These are phyloP conservation scores for Mesembrinibis cayennensis DNA, from an alignment of 2,113 vertebrate genomes.

Conservation along the genomic window DNA sequence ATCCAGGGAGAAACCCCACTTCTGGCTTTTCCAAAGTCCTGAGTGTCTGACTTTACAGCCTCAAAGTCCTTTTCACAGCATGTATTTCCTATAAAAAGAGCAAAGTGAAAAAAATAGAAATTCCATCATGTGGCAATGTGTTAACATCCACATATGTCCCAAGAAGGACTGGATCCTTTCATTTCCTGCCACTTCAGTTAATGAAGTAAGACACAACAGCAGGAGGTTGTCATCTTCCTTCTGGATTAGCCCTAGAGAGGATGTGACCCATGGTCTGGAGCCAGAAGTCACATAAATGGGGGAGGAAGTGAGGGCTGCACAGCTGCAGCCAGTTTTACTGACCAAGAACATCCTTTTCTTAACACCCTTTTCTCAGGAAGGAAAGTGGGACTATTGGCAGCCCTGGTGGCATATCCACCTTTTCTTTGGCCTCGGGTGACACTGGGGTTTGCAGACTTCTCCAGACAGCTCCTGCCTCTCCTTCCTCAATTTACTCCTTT, in stretches of 20 bases:
- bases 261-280: slow-evolving; percentile 50
- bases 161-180: slow-evolving; percentile 58
- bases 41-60: slow-evolving; percentile 34
- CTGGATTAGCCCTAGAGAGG: slow-evolving; percentile 54
- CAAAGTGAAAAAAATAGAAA: slow-evolving; percentile 61
- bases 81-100: slow-evolving; percentile 57
- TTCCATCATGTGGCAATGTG: slow-evolving; percentile 57
- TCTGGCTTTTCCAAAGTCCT: not conserved
- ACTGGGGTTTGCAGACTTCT: not conserved
- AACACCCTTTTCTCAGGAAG: not conserved
- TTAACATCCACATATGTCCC: slow-evolving; percentile 66
- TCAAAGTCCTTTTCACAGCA: slow-evolving; percentile 17
- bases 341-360: not conserved
- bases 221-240: slow-evolving; percentile 63
- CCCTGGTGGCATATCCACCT: not conserved
- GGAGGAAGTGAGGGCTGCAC: not conserved
- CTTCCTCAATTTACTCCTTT: not conserved
- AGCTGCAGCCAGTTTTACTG: slow-evolving; percentile 4
- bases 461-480: not conserved
- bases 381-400: not conserved
- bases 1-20: not conserved
- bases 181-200: slow-evolving; percentile 57
- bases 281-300: slow-evolving; percentile 24
- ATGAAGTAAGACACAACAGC: slow-evolving; percentile 64
- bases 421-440: not conserved